Evolutionary conservation across 2,888 invertebrate species (phyloP).

Genomic region (Noctua janthina): DNA sequence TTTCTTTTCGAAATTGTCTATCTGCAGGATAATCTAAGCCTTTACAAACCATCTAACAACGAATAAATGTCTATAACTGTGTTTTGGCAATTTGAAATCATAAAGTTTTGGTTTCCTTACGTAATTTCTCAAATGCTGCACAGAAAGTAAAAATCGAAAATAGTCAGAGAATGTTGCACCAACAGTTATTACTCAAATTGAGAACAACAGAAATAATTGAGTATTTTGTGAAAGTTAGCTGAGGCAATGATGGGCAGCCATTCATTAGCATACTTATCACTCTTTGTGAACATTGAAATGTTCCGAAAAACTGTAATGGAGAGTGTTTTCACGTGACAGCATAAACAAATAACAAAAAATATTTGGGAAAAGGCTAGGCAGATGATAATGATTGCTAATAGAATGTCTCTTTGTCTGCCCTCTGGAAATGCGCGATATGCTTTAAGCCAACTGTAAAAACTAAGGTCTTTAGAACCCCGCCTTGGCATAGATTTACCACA

Average conservation of each 20-base stretch:
- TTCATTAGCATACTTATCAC: slow-evolving; percentile 42
- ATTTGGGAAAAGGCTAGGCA: no score
- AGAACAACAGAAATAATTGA: slow-evolving; percentile 36
- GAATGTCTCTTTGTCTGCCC: neutral
- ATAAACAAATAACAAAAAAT: neutral
- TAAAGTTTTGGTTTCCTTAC: neutral
- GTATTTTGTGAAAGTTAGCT: slow-evolving; percentile 50
- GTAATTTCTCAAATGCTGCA: slow-evolving; percentile 9
- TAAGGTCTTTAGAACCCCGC: no score
- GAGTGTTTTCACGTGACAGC: neutral
- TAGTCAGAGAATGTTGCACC: neutral
- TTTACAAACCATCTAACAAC: neutral
- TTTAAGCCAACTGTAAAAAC: no score
- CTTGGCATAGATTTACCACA: neutral
- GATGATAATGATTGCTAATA: no score
- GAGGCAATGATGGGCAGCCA: slow-evolving; percentile 26
- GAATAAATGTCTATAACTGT: neutral
- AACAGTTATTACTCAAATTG: slow-evolving; percentile 20
- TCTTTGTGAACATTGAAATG: slow-evolving; percentile 17
- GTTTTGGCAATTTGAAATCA: neutral
- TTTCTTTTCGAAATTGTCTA: neutral
- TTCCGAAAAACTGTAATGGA: neutral
- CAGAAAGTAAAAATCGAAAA: slow-evolving; percentile 31
- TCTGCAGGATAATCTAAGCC: neutral
- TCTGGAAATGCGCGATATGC: no score